Percentiles rank a stretch among this genome's conserved stretches.
These are phyloP conservation scores for Sandelia bainsii DNA, from an alignment of 2,797 vertebrate species.

Conservation along the genomic window DNA sequence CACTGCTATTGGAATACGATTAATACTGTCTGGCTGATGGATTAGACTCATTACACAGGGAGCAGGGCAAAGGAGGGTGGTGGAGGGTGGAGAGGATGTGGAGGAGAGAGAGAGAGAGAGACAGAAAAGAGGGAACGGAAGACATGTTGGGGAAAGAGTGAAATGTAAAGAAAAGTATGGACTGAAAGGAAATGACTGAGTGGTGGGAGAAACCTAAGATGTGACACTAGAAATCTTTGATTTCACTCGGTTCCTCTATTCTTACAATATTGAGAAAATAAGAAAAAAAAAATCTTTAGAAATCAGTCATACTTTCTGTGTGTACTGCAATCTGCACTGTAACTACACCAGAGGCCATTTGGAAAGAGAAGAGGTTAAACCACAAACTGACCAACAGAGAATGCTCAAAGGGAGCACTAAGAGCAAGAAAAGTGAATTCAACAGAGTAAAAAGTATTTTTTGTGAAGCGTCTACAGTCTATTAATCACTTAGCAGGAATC, in stretches of 20 bases:
- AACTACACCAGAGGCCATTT: neutral
- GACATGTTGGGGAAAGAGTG: constrained; percentile 3
- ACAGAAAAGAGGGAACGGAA: constrained; percentile 5
- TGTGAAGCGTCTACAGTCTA: too few relatives aligned
- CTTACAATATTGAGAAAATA: constrained; percentile 35
- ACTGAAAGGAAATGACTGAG: neutral
- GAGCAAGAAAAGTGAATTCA: too few relatives aligned
- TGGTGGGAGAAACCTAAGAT: constrained; percentile 9
- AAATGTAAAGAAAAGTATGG: constrained; percentile 3
- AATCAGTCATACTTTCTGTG: neutral
- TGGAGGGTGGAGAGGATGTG: constrained; percentile 47
- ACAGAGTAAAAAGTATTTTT: too few relatives aligned
- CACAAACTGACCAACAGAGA: neutral
- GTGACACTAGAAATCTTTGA: constrained; percentile 17
- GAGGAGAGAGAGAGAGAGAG: constrained; percentile 5
- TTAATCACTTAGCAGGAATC: too few relatives aligned
- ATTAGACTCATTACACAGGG: constrained; percentile 81
- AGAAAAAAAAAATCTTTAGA: neutral
- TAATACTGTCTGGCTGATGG: constrained; percentile 83
- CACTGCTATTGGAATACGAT: constrained; percentile 82
- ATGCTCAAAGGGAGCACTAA: neutral
- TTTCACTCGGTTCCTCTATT: constrained; percentile 15
- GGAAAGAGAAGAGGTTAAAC: neutral
- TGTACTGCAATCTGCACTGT: neutral
- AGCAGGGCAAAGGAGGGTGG: constrained; percentile 57